These are phyloP conservation scores for Trinectes maculatus DNA, from an alignment of 2,113 vertebrate species.

Conservation along the genomic window DNA sequence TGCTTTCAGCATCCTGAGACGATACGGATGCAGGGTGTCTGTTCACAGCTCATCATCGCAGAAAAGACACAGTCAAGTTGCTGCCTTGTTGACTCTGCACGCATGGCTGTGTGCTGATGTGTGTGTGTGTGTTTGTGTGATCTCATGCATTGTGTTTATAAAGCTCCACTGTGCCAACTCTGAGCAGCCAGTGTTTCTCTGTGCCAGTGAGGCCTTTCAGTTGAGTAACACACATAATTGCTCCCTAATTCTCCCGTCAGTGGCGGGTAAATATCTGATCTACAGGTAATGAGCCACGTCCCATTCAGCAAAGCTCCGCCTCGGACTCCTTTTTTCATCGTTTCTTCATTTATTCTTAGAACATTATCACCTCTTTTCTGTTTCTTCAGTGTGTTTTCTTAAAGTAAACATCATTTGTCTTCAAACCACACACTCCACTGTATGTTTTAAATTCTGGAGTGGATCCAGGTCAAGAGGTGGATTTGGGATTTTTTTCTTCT, in stretches of 20 bases:
- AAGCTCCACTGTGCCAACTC: constrained; percentile 31
- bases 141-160: constrained; percentile 38
- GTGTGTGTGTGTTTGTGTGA: not conserved
- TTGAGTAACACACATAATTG: constrained; percentile 68
- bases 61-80: constrained; percentile 14
- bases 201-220: constrained; percentile 57
- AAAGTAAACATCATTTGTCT: too few species aligned
- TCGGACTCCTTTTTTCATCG: not conserved
- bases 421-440: too few species aligned
- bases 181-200: constrained; percentile 41
- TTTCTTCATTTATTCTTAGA: not conserved
- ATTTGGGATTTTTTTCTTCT: too few species aligned
- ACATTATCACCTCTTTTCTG: not conserved
- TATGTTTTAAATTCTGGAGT: too few species aligned
- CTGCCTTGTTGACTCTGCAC: too few species aligned
- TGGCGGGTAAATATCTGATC: constrained; percentile 68
- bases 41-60: constrained; percentile 50
- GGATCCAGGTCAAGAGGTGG: too few species aligned
- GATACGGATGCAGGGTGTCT: constrained; percentile 2
- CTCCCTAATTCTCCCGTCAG: constrained; percentile 69
- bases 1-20: constrained; percentile 29
- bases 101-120: not conserved
- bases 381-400: too few species aligned
- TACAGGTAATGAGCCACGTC: constrained; percentile 73
- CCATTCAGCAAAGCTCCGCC: constrained; percentile 36